Percentiles rank a stretch among this genome's conserved stretches.
Conservation (phyloP, 2,113 vertebrate genomes). For the Phycodurus eques region DNA sequence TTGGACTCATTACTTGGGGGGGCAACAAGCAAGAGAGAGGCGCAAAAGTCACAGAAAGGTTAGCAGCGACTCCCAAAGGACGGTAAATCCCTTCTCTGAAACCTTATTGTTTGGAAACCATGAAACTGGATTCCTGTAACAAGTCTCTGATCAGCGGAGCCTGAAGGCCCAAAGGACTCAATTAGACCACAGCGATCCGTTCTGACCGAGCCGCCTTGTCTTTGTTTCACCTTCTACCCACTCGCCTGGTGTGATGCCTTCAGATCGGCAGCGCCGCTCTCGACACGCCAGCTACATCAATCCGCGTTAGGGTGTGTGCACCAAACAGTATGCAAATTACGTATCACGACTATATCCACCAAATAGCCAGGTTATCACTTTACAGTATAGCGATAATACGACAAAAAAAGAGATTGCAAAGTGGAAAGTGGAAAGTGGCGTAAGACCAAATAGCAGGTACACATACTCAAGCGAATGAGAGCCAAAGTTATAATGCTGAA, state of each 20-base stretch:
- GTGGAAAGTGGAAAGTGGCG: no score
- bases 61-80: slow-evolving; percentile 65
- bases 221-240: slow-evolving; percentile 24
- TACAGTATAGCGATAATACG: not conserved
- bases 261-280: slow-evolving; percentile 42
- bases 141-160: slow-evolving; percentile 76
- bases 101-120: slow-evolving; percentile 80
- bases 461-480: no score
- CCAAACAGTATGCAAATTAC: not conserved
- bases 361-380: not conserved
- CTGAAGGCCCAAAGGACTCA: slow-evolving; percentile 76
- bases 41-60: slow-evolving; percentile 66
- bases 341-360: not conserved
- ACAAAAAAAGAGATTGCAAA: not conserved
- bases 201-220: slow-evolving; percentile 57
- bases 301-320: slow-evolving; percentile 36
- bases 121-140: slow-evolving; percentile 79
- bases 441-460: no score
- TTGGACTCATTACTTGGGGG: slow-evolving; percentile 66
- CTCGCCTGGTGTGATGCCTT: slow-evolving; percentile 41
- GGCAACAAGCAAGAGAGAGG: slow-evolving; percentile 58
- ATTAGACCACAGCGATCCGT: slow-evolving; percentile 76
- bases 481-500: no score
- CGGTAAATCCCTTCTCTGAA: slow-evolving; percentile 74
- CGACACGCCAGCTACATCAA: slow-evolving; percentile 39